Percentiles rank a stretch among this genome's conserved stretches.
Conservation (phyloP, 2,888 invertebrate species). For the Andrena hattorfiana region DNA sequence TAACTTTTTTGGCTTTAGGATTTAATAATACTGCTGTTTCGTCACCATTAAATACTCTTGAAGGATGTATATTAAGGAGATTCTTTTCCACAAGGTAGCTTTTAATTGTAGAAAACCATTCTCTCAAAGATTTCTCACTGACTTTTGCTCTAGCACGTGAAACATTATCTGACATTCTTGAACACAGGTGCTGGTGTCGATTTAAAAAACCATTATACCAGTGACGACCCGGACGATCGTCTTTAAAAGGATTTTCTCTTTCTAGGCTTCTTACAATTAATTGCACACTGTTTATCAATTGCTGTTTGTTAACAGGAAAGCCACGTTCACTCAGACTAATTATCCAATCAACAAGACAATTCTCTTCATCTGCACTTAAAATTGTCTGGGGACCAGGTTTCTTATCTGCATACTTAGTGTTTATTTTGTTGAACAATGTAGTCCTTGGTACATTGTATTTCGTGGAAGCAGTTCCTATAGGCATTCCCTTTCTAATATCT, state of each 20-base stretch:
- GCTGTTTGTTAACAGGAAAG: no score
- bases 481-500: no score
- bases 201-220: not conserved
- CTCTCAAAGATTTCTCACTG: not conserved
- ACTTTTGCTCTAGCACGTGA: not conserved
- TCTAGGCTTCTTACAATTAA: no score
- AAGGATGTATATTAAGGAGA: not conserved
- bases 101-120: not conserved
- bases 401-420: no score
- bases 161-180: not conserved
- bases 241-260: not conserved
- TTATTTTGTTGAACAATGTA: no score
- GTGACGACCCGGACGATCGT: not conserved
- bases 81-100: not conserved
- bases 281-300: no score
- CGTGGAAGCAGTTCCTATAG: no score
- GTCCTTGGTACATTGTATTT: no score
- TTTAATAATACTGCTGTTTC: constrained; percentile 1
- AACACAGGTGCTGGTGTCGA: not conserved
- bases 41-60: not conserved
- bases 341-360: no score
- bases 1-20: not conserved
- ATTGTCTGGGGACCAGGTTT: no score
- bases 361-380: no score
- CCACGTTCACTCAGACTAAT: no score